A percentile compares a stretch with the other conserved stretches of the same genome.
These are phyloP conservation scores for Aratinga solstitialis DNA, from an alignment of 2,797 vertebrate genomes.

Conservation along the genomic window DNA sequence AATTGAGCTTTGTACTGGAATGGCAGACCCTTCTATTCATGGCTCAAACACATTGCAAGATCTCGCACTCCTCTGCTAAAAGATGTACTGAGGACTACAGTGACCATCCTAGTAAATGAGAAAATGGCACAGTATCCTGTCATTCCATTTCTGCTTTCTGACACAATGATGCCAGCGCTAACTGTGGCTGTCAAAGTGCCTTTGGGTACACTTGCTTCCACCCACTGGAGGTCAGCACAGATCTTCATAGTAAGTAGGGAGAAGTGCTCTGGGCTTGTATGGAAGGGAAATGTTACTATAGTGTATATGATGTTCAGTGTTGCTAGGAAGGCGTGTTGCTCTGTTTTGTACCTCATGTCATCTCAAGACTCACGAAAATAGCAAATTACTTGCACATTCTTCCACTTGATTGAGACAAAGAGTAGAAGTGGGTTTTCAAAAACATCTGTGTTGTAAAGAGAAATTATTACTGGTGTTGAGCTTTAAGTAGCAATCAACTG, in stretches of 20 bases:
- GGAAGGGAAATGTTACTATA: background rate
- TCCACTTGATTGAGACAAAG: background rate
- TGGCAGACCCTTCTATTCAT: background rate
- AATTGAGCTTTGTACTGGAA: background rate
- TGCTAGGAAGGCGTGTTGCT: background rate
- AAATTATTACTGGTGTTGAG: background rate
- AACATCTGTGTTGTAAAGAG: background rate
- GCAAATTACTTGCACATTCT: background rate
- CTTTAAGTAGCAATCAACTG: background rate
- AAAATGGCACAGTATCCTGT: background rate
- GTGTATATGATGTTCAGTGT: background rate
- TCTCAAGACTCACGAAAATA: background rate
- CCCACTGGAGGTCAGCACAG: conserved; percentile 66
- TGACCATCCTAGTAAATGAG: background rate
- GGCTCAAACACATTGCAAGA: background rate
- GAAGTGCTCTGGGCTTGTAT: background rate
- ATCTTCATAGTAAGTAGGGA: background rate
- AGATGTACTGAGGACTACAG: background rate
- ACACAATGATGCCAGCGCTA: background rate
- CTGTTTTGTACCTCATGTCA: background rate
- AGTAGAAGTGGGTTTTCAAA: background rate
- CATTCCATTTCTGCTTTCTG: background rate
- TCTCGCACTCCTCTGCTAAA: background rate
- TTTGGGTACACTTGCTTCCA: background rate
- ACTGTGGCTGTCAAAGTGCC: background rate